These are phyloP conservation scores for Enteromius radiatus DNA, from an alignment of 2,797 vertebrate genomes.

Conservation along the genomic window DNA sequence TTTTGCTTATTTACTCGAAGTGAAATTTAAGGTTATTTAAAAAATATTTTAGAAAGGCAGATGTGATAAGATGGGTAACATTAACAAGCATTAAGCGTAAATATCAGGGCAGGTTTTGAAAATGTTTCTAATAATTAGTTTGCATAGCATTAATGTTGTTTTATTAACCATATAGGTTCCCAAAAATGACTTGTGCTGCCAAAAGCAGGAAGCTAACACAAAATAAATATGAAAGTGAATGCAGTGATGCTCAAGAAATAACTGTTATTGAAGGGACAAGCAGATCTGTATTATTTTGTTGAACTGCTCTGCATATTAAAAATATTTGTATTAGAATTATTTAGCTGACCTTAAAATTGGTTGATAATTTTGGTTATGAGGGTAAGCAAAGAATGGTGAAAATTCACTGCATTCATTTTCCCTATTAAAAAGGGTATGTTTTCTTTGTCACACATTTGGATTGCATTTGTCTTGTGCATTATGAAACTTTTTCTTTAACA, in stretches of 20 bases:
- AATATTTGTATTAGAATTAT: background rate
- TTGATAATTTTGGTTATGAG: background rate
- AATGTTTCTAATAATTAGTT: constrained; percentile 2
- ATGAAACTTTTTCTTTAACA: constrained; percentile 85
- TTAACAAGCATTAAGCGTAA: background rate
- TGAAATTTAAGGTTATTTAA: background rate
- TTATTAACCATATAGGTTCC: constrained; percentile 28
- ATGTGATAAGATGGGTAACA: constrained; percentile 7
- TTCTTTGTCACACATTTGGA: constrained; percentile 66
- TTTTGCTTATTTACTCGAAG: background rate
- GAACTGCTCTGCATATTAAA: background rate
- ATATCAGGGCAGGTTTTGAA: constrained; percentile 9
- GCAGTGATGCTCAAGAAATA: constrained; percentile 46
- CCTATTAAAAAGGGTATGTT: constrained; percentile 34
- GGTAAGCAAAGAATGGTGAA: background rate
- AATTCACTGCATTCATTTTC: constrained; percentile 64
- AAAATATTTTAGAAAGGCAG: background rate
- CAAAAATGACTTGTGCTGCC: constrained; percentile 20
- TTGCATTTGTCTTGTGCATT: constrained; percentile 76
- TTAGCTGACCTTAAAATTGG: background rate
- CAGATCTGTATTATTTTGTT: background rate
- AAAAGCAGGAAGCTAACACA: background rate
- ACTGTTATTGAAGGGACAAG: background rate
- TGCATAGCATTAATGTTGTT: constrained; percentile 5
- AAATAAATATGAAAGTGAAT: constrained; percentile 60